Conservation (phyloP, 1,140 invertebrate genomes). For the Drosophila insularis region DNA sequence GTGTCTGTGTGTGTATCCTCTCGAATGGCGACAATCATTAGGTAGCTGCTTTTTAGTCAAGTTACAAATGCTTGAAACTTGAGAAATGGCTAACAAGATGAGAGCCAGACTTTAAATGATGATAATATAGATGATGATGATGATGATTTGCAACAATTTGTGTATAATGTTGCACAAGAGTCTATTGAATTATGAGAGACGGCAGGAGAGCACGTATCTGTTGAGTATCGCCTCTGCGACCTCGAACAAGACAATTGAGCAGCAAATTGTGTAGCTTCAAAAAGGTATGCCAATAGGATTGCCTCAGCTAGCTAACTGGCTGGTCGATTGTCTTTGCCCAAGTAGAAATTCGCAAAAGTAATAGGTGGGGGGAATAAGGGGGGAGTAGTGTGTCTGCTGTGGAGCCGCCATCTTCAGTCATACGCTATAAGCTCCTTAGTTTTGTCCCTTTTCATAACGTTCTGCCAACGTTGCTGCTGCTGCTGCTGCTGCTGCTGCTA, state of each 20-base stretch:
- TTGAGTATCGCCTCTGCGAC: constrained; percentile 29
- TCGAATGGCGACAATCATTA: constrained; percentile 47
- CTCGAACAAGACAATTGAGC: constrained; percentile 68
- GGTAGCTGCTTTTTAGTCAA: constrained; percentile 59
- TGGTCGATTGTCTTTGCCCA: neutral
- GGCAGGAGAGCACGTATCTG: constrained; percentile 35
- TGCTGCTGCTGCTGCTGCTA: neutral
- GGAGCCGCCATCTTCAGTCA: neutral
- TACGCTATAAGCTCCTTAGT: neutral
- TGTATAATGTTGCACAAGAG: constrained; percentile 61
- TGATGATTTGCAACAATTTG: constrained; percentile 48
- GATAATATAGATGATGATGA: constrained; percentile 34
- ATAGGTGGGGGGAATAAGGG: too few species aligned
- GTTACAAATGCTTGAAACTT: constrained; percentile 62
- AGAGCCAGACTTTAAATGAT: constrained; percentile 35
- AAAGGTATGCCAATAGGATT: constrained; percentile 27
- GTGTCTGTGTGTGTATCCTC: neutral
- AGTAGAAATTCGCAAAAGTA: too few species aligned
- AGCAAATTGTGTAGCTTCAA: constrained; percentile 76
- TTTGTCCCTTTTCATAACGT: constrained; percentile 1
- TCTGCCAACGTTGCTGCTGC: too few species aligned
- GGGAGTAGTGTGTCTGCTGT: neutral
- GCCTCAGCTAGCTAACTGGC: neutral
- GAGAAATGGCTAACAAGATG: constrained; percentile 70
- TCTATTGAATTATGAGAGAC: constrained; percentile 75